Evolutionary conservation across 2,888 invertebrate species (phyloP), one percentile per base, ranked within the genome.

Genomic region (Geotrupes spiniger): DNA sequence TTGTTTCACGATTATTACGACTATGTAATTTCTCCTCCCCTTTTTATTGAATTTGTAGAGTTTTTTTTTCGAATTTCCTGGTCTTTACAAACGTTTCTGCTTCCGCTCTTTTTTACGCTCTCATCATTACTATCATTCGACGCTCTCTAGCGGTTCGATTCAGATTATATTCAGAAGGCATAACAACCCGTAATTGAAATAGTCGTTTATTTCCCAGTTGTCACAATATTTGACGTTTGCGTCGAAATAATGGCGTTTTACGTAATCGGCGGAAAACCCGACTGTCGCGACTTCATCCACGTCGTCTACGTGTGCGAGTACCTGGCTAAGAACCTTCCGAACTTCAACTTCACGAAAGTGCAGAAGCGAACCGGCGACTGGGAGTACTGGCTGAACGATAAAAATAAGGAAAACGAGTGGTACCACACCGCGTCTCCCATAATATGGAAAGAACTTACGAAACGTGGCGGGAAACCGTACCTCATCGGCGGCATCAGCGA

Each of bases 361-460:
- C 74, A 76, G 63, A 77, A 76, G 63, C 52, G 72, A 2, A 63
- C 71, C 1, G 44, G 66, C 4, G 77, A 80, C 51, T 83, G 81
- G 81, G 64, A 76, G 81, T 48, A 58, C 10, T 82, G 79, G 78
- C 58, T 83, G 28, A 57, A 62, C 36, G 71, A 77, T 63, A 66
- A 73, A 21, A 82, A 82, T 61, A 58, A 68, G 40, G 71, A 72
- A 56, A 67, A 81, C 56, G 73, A 74, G 43, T 84, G 83, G 84
- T 74, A 76, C 59, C 78, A 82, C 48, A 59, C 54, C 1, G 68
- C 64, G 36, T 79, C 80, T 8, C 83, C 82, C 4, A 59, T 84
- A 39, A 70, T 83, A 56, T 84, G 83, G 82, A 81, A 80, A 65
- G 81, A 83, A 68, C 63, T 81, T 45, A 67, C 76, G 42, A 69